Evolutionary conservation across 2,797 vertebrate genomes (phyloP).

Genomic region (Morus bassanus): DNA sequence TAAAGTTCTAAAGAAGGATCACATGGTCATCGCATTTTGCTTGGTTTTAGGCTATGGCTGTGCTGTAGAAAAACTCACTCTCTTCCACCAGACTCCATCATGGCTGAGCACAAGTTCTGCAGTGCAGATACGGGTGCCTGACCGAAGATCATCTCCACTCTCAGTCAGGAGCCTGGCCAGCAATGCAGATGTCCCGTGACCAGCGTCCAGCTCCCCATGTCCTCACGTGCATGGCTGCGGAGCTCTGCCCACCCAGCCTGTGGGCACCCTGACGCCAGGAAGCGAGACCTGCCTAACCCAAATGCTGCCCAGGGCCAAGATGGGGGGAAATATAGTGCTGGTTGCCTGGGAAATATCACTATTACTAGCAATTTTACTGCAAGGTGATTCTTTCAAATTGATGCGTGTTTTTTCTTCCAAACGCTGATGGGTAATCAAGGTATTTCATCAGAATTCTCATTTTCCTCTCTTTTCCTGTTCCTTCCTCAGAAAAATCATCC

Average conservation of each 20-base stretch:
- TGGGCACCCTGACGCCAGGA: neutral
- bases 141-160: neutral
- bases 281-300: neutral
- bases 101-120: accelerated
- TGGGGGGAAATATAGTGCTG: neutral
- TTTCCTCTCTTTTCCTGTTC: neutral
- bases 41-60: neutral
- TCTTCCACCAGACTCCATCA: too few species aligned
- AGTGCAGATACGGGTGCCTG: neutral
- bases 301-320: neutral
- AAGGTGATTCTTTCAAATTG: neutral
- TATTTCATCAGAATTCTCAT: neutral
- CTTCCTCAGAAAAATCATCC: neutral
- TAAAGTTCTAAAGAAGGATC: neutral
- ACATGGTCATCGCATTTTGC: accelerated
- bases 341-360: neutral
- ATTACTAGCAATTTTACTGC: neutral
- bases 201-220: neutral
- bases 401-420: neutral
- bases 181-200: neutral
- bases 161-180: too few species aligned
- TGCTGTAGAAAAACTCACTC: neutral
- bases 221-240: neutral
- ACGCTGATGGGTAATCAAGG: neutral
- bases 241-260: neutral